Percentiles rank a stretch among this genome's conserved stretches.
Conservation (phyloP, 1,140 invertebrate species). For the Bombyx mori region ASM3026992v2 NC_085116.1:17119501-17120000, state of each 20-base stretch:
- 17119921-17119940: slow-evolving; percentile 74
- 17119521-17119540: too few relatives aligned
- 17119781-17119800: slow-evolving; percentile 37
- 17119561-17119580: too few relatives aligned
- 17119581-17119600: too few relatives aligned
- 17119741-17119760: slow-evolving; percentile 33
- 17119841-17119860: slow-evolving; percentile 46
- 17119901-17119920: slow-evolving; percentile 34
- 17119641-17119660: slow-evolving; percentile 18
- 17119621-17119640: too few relatives aligned
- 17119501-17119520: too few relatives aligned
- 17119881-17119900: slow-evolving; percentile 32
- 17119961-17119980: slow-evolving; percentile 84
- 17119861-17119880: slow-evolving; percentile 22
- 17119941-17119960: slow-evolving; percentile 85
- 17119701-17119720: slow-evolving; percentile 42
- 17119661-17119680: slow-evolving; percentile 34
- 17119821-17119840: slow-evolving; percentile 45
- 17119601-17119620: too few relatives aligned
- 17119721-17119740: slow-evolving; percentile 46
- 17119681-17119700: slow-evolving; percentile 23
- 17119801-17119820: slow-evolving; percentile 34
- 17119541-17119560: too few relatives aligned
- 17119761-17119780: slow-evolving; percentile 33
- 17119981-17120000: slow-evolving; percentile 87